These are phyloP conservation scores for Manis javanica DNA, from an alignment of 2,797 vertebrate species.

Conservation along the genomic window DNA sequence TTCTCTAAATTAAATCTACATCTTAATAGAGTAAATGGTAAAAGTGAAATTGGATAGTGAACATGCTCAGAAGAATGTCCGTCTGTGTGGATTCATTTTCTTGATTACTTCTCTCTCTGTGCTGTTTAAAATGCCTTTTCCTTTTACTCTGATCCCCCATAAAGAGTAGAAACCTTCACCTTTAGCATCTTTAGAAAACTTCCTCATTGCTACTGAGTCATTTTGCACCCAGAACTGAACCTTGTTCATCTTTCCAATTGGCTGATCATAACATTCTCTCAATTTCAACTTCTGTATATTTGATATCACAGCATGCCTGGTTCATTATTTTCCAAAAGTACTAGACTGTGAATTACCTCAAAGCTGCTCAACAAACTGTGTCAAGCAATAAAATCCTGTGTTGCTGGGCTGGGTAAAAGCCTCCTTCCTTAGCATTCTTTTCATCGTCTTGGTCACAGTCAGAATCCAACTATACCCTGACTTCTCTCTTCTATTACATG, in stretches of 20 bases:
- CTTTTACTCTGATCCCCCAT: conserved; percentile 47
- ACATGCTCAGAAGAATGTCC: conserved; percentile 19
- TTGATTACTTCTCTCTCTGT: conserved; percentile 34
- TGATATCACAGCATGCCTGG: conserved; percentile 78
- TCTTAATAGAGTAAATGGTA: conserved; percentile 63
- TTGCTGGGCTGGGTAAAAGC: conserved; percentile 72
- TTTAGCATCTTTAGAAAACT: conserved; percentile 15
- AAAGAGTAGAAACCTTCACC: neutral
- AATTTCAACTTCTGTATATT: conserved; percentile 85
- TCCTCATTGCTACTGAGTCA: conserved; percentile 53
- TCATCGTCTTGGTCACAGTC: conserved; percentile 50
- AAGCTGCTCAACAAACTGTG: conserved; percentile 84
- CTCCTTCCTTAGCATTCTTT: conserved; percentile 76
- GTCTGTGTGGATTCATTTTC: neutral
- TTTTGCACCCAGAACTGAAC: conserved; percentile 67
- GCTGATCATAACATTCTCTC: conserved; percentile 79
- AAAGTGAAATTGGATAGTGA: conserved; percentile 55
- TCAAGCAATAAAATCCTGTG: conserved; percentile 85
- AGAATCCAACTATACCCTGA: conserved; percentile 45
- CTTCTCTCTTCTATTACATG: conserved; percentile 41
- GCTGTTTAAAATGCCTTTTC: conserved; percentile 29
- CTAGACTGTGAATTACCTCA: conserved; percentile 85
- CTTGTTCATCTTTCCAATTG: conserved; percentile 75
- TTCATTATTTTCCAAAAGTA: conserved; percentile 84
- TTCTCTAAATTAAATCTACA: conserved; percentile 65